phyloP scores from a whole-genome alignment of 2,113 vertebrate species.

The Hemichromis elongatus region DNA sequence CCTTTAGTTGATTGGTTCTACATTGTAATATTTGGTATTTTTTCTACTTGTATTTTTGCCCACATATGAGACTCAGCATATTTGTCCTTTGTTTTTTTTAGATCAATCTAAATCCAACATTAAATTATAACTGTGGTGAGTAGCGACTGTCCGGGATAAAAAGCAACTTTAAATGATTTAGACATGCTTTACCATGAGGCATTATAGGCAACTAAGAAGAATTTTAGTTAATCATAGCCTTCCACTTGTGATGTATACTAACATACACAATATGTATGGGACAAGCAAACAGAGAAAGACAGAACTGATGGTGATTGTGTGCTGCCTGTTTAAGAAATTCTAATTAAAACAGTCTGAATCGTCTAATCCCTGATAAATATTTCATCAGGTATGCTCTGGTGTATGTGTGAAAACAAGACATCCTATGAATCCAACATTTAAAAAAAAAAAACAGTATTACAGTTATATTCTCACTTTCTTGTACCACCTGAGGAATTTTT shows the following conservation, averaged over 20 bases:
- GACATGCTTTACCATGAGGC: neutral
- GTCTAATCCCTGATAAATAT: slow-evolving; percentile 72
- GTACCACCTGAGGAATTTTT: slow-evolving; percentile 10
- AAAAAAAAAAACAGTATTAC: neutral
- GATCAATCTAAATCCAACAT: neutral
- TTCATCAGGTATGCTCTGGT: slow-evolving; percentile 64
- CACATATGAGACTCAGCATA: neutral
- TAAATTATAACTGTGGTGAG: neutral
- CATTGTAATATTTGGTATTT: neutral
- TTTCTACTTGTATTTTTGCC: neutral
- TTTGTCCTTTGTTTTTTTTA: neutral
- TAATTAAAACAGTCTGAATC: slow-evolving; percentile 71
- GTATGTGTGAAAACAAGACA: neutral
- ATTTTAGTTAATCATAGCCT: neutral
- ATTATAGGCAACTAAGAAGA: neutral
- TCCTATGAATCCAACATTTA: neutral
- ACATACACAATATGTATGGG: slow-evolving; percentile 1
- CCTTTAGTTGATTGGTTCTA: neutral
- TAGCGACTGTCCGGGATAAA: neutral
- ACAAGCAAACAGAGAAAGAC: slow-evolving; percentile 26
- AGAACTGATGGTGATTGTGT: slow-evolving; percentile 1
- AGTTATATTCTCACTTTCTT: neutral
- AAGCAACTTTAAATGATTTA: neutral
- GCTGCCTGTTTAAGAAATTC: slow-evolving; percentile 53
- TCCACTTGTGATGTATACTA: neutral